Base-by-base conservation (phyloP, 2,113 vertebrate species). In the Cichladusa arquata region DNA sequence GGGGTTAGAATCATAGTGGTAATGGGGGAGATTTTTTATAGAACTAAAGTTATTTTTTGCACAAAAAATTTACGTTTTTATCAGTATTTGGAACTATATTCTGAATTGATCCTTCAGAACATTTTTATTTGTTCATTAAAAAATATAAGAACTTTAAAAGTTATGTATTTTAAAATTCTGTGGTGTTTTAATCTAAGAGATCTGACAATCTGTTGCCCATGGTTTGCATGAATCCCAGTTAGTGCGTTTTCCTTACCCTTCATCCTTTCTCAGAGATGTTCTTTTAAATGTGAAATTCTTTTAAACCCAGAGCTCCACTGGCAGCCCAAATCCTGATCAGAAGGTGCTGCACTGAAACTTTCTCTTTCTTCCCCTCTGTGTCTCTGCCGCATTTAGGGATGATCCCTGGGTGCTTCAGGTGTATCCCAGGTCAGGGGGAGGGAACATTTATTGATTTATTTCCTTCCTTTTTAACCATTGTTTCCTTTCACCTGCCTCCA, bases 401-500 rank as follows among this genome's bases (percentile, higher is more conserved):
- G 92, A 91, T 54, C 64, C 94, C 50, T 54, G 80, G 48, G 73
- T 54, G 51, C 58, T 88, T 70, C 54, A 48, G 72, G 15, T 45
- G 7, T 38, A 56, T 45, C 51, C 60, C 3, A 2, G 66, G 60
- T 34, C 50, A 78, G 40, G 73, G 50, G 50, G 66, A 80, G 51
- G 36, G 83, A 81, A 44, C 1, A 0, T 36, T 69, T 77, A 86
- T 85, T 88, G 51, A n/a, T 65, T 82, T 80, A 33, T 51, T 24
- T 64, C 70, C 74, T 76, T 61, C 60, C 81, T 85, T 76, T 86
- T 50, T 54, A 71, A 67, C 76, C 93, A 81, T 56, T 79, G n/a
- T 92, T 97, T 96, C 94, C 74, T 93, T 94, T 95, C 91, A 83
- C 97, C 95, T 97, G 92, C 94, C 92, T 97, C 82, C 85, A 77